Base-by-base conservation (phyloP, 1,140 invertebrate genomes). In the Bombus consobrinus region DNA sequence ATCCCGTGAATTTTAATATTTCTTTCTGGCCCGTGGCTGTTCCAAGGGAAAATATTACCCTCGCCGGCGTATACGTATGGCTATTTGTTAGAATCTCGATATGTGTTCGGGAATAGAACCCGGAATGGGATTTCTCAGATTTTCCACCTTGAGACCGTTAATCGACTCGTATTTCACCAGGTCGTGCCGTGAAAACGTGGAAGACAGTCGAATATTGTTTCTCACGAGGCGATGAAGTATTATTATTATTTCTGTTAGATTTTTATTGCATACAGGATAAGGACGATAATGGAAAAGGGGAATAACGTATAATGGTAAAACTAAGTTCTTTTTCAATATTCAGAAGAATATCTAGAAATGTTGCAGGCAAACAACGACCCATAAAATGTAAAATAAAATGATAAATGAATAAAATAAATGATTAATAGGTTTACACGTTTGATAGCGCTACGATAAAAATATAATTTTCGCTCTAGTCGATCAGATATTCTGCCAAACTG, bases 1-100 rank as follows among this genome's bases (percentile, higher is more conserved):
- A 43, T 37, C 32, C 28, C 25, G 34, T 13, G 13, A 41, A 66
- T 43, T 85, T 89, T 75, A 71, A 41, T 79, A 59, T 71, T 68
- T 43, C 76, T 74, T 34, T 43, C 66, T 57, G 73, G 39, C 18
- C 5, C 47, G 5, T 71, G 28, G 32, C 8, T 43, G 41, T 72
- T 5, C 37, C 41, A 28, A 3, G 6, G 41, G 57, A 64, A 73
- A 59, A 41, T 64, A 57, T 12, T 18, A 3, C 34, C n/a, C 2
- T 39, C 25, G 9, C 22, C 12, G 57, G 28, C n/a, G 64, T 82
- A 72, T 59, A 77, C n/a, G 34, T 12, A n/a, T 8, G 66, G 62
- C 18, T 37, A 22, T 72, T 76, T 79, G 74, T 75, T 73, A 41
- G 28, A 41, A 39, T 73, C 6, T 6, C 37, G 39, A 73, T 15